Conservation (phyloP, 2,888 invertebrate genomes). For the Cecidostiba fungosa region DNA sequence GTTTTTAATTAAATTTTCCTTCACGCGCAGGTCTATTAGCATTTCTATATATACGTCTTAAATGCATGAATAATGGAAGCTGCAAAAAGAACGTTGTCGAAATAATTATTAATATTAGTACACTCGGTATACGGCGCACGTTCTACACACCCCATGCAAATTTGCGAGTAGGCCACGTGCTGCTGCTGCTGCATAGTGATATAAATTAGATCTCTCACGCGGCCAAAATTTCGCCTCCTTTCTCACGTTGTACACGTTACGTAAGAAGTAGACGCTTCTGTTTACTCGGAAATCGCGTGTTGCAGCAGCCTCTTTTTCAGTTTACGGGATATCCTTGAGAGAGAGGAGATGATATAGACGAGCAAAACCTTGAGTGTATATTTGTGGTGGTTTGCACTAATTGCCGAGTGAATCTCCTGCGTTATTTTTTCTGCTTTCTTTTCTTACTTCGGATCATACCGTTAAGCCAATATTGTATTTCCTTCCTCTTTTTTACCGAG, state of each 20-base stretch:
- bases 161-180: constrained; percentile 17
- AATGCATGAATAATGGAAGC: constrained; percentile 15
- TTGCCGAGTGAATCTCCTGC: not conserved
- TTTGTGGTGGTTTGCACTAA: not conserved
- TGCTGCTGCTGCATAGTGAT: not conserved
- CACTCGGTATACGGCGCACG: not conserved
- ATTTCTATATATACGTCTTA: constrained; percentile 17
- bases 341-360: too few relatives aligned
- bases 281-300: constrained; percentile 58
- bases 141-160: constrained; percentile 17
- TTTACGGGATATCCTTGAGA: not conserved
- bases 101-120: not conserved
- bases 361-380: not conserved
- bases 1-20: constrained; percentile 43
- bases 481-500: not conserved
- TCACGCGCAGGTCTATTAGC: not conserved
- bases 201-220: constrained; percentile 36
- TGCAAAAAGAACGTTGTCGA: not conserved
- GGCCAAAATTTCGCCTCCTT: not conserved
- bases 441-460: not conserved
- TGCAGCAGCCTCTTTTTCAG: not conserved
- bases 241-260: constrained; percentile 31
- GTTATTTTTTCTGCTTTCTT: constrained; percentile 7
- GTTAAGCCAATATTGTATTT: constrained; percentile 53
- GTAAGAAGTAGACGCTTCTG: not conserved